Evolutionary conservation across 2,113 vertebrate genomes (phyloP).

Genomic region (Dunckerocampus dactyliophorus): DNA sequence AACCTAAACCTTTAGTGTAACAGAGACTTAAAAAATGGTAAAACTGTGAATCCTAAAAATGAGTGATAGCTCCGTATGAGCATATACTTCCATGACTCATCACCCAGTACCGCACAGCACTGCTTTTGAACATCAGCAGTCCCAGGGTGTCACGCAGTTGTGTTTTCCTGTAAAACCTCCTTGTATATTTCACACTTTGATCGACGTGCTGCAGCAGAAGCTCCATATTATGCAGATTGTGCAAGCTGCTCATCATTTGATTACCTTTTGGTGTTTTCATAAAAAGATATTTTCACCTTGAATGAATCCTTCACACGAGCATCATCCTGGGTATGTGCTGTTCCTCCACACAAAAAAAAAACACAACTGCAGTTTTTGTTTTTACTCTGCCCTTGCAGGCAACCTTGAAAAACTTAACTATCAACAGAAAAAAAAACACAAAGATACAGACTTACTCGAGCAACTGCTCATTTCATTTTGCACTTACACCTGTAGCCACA

Average conservation of each 20-base stretch:
- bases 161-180: background rate
- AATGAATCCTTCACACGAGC: conserved; percentile 45
- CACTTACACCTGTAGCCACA: no score
- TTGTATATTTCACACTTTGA: conserved; percentile 11
- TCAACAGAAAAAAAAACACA: conserved; percentile 5
- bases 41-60: no score
- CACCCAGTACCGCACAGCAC: no score
- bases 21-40: no score
- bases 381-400: background rate
- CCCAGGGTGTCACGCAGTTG: conserved; percentile 9
- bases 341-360: conserved; percentile 4
- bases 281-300: conserved; percentile 15
- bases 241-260: conserved; percentile 37
- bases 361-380: conserved; percentile 15
- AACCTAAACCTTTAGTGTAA: no score
- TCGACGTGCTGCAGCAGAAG: conserved; percentile 20
- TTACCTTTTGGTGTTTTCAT: conserved; percentile 24
- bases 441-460: background rate
- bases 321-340: background rate
- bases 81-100: no score
- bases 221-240: no score
- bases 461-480: no score
- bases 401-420: background rate
- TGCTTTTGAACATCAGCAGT: background rate
- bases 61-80: no score